Base-by-base conservation (phyloP, 2,888 invertebrate genomes). In the Lepidocyrtoides sp. region DNA sequence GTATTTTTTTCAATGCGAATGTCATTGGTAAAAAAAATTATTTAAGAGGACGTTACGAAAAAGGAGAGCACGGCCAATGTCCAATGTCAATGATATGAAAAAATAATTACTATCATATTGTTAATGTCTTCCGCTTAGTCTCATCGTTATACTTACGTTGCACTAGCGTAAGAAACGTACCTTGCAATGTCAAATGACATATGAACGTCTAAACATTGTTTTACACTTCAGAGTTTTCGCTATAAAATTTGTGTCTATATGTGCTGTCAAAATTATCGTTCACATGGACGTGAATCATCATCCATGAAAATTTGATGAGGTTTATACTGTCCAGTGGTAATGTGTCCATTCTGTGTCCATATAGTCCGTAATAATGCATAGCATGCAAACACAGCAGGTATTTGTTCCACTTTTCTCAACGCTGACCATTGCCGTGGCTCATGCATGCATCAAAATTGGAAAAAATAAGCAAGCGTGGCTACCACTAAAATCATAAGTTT, bases 1-100 rank as follows among this genome's bases (percentile, higher is more conserved):
- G 14, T n/a, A 29, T 1, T 14, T 12, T 63, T 72, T 85, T 85
- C 69, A 75, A 85, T 85, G 85, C 54, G 14, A 86, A 86, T 86
- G 86, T 77, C 86, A 86, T n/a, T 75, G 75, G 48, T 4, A 69
- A 36, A 69, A 69, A 26, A 44, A 23, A 1, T 12, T 44, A 48
- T 75, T 75, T 20, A 48, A 75, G 48, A 12, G 48, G 23, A 69
- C 10, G 17, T 48, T 48, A 14, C 5, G 7, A 14, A 48, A 69
- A 89, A 89, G 75, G 82, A 75, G 89, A 75, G 41, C 89, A 89
- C 89, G 89, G 89, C 83, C 89, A 89, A 83, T 83, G 83, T 72
- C 85, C 69, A 89, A 89, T 89, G 89, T 83, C 83, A 89, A 41
- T 79, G 88, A 69, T 51, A 87, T 79, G 20, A 54, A 69, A 81